These are phyloP conservation scores for Epistrophe eligans DNA, from an alignment of 2,888 invertebrate species.

Conservation along the genomic window DNA sequence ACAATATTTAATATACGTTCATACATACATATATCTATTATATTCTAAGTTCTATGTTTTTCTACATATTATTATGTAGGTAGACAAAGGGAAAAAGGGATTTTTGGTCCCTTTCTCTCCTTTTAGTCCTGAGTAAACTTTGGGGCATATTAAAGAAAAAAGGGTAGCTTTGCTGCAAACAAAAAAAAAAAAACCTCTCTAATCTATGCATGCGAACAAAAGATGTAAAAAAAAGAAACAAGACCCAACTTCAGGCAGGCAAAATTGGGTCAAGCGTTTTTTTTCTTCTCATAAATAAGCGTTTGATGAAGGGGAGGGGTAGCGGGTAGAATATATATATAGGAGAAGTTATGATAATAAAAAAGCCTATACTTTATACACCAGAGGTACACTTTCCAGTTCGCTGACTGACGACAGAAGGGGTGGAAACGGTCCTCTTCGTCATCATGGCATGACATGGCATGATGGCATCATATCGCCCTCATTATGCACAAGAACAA, in stretches of 20 bases:
- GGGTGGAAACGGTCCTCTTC: constrained; percentile 34
- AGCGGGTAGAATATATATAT: background rate
- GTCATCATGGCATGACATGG: constrained; percentile 11
- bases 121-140: constrained; percentile 38
- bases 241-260: constrained; percentile 48
- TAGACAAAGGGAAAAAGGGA: constrained; percentile 46
- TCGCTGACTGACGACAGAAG: constrained; percentile 61
- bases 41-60: constrained; percentile 53
- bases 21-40: background rate
- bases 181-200: background rate
- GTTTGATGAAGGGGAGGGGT: background rate
- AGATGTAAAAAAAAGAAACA: constrained; percentile 11
- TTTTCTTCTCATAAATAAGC: constrained; percentile 46
- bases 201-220: constrained; percentile 35
- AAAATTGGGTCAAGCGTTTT: constrained; percentile 71
- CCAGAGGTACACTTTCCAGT: constrained; percentile 65
- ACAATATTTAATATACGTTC: constrained; percentile 8
- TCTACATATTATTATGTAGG: too few species aligned
- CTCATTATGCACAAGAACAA: constrained; percentile 49
- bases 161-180: constrained; percentile 34
- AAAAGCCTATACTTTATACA: constrained; percentile 28
- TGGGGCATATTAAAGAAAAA: constrained; percentile 47
- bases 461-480: background rate
- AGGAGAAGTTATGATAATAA: constrained; percentile 13
- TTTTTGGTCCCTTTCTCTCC: constrained; percentile 17